Percentiles rank a stretch among this genome's conserved stretches.
These are phyloP conservation scores for Aleiodes leptofemur DNA, from an alignment of 2,888 invertebrate genomes.

Conservation along the genomic window DNA sequence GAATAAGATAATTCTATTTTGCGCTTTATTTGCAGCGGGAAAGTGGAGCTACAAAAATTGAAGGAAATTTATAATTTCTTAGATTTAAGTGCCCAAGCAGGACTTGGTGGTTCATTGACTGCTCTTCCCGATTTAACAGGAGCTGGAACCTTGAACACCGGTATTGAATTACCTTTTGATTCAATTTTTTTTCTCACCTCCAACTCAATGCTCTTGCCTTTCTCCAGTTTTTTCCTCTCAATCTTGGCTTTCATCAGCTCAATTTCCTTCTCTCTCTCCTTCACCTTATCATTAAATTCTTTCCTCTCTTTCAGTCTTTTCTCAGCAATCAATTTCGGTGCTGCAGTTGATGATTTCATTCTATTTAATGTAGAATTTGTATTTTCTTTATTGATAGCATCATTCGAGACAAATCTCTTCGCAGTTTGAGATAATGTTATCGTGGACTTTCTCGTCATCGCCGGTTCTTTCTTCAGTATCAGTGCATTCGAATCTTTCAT, in stretches of 20 bases:
- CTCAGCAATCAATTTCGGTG: slow-evolving; percentile 78
- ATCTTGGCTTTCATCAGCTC: slow-evolving; percentile 75
- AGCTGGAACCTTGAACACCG: slow-evolving; percentile 76
- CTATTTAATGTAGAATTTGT: slow-evolving; percentile 2
- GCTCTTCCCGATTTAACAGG: slow-evolving; percentile 77
- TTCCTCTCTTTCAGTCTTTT: slow-evolving; percentile 80
- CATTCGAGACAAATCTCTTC: slow-evolving; percentile 20
- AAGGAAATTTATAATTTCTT: neutral
- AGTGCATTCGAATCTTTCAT: slow-evolving; percentile 2
- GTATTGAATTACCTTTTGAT: slow-evolving; percentile 81
- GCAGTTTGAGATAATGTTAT: neutral
- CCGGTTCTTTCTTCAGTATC: slow-evolving; percentile 51
- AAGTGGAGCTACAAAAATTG: too few relatives aligned
- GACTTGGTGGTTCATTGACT: slow-evolving; percentile 81
- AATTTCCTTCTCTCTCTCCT: slow-evolving; percentile 77
- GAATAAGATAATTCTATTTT: too few relatives aligned
- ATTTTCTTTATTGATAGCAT: slow-evolving; percentile 19
- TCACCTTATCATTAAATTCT: slow-evolving; percentile 78
- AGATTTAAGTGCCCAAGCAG: slow-evolving; percentile 65
- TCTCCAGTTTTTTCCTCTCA: slow-evolving; percentile 59
- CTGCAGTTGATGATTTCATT: neutral
- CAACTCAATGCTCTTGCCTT: slow-evolving; percentile 56
- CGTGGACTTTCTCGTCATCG: slow-evolving; percentile 51
- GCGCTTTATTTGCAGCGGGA: too few relatives aligned
- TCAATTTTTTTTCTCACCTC: slow-evolving; percentile 75